Evolutionary conservation across 2,113 vertebrate species (phyloP).

Genomic region (Calidris pygmaea): DNA sequence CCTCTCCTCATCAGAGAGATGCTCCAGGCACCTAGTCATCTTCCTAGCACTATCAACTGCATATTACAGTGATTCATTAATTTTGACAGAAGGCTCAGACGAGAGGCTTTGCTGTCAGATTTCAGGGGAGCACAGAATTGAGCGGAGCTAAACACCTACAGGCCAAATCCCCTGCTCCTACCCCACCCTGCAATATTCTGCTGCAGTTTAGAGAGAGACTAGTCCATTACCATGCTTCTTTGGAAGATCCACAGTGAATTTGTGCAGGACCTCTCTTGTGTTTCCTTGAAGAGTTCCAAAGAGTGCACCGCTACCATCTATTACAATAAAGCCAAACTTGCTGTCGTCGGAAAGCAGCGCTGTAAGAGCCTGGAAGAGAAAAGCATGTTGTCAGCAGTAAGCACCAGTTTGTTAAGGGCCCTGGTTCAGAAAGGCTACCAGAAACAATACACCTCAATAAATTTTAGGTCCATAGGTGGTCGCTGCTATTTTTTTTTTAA

Average conservation of each 20-base stretch:
- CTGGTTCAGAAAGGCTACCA: neutral
- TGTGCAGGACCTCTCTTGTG: slow-evolving; percentile 98
- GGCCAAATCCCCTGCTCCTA: neutral
- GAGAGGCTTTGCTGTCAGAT: slow-evolving; percentile 29
- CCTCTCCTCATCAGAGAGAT: no score
- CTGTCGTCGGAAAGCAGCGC: slow-evolving; percentile 97
- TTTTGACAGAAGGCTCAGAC: slow-evolving; percentile 23
- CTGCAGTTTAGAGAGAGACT: neutral
- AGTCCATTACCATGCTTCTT: slow-evolving; percentile 93
- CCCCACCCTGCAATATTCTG: neutral
- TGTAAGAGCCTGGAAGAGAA: slow-evolving; percentile 88
- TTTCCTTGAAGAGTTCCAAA: slow-evolving; percentile 99
- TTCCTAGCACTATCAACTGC: neutral
- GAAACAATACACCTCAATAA: neutral
- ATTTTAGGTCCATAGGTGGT: fast-evolving
- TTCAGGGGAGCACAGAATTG: neutral
- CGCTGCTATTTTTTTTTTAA: fast-evolving
- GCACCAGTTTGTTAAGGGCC: neutral
- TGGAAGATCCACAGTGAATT: slow-evolving; percentile 99
- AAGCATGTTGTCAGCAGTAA: neutral
- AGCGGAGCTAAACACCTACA: neutral
- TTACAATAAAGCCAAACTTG: slow-evolving; percentile 99
- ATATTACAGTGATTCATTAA: neutral
- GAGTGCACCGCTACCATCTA: slow-evolving; percentile 97
- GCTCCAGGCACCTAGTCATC: no score